Conservation (phyloP, 2,797 vertebrate genomes). For the Trachops cirrhosus region DNA sequence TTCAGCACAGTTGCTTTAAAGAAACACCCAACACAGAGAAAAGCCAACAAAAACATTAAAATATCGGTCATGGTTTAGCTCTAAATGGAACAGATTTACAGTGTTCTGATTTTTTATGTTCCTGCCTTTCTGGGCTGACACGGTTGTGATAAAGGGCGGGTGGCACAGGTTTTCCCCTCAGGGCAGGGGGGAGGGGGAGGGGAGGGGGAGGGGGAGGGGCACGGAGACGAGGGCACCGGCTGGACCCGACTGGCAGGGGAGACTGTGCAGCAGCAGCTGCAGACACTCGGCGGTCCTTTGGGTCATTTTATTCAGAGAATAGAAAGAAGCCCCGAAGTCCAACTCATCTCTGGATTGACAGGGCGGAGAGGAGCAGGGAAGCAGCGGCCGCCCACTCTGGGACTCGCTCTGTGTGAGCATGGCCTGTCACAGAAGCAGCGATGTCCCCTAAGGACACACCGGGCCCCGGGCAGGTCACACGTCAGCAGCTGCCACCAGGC, state of each 20-base stretch:
- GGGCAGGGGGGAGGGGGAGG: no score
- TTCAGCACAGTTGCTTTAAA: neutral
- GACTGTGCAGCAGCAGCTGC: neutral
- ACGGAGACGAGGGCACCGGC: neutral
- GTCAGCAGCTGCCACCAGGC: no score
- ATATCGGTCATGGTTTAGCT: neutral
- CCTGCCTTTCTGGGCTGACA: neutral
- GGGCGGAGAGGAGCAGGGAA: neutral
- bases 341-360: neutral
- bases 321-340: neutral
- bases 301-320: neutral
- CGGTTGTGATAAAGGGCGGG: neutral
- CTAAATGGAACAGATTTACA: neutral
- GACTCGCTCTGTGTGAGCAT: neutral
- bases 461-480: neutral
- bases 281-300: neutral
- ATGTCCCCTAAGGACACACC: neutral
- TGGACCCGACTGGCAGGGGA: neutral
- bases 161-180: neutral
- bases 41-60: neutral
- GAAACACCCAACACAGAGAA: neutral
- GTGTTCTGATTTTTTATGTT: neutral
- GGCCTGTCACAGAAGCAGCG: neutral
- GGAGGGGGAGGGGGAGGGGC: no score
- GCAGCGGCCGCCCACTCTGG: accelerated